phyloP scores from a whole-genome alignment of 2,888 invertebrate genomes.

The Alcis repandata region DNA sequence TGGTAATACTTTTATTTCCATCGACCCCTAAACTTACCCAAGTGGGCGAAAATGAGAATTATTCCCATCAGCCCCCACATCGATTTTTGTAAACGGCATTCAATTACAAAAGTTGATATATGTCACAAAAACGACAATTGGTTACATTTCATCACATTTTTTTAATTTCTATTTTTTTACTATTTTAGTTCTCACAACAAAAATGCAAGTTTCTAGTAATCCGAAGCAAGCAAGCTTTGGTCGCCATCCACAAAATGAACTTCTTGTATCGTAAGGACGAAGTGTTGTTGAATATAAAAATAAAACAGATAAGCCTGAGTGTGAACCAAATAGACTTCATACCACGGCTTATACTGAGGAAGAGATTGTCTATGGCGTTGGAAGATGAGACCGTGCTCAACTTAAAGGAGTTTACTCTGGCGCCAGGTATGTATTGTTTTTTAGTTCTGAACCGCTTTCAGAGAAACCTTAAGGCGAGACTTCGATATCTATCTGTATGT shows the following conservation, averaged over 20 bases:
- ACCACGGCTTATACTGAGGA: slow-evolving; percentile 66
- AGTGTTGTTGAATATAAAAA: slow-evolving; percentile 57
- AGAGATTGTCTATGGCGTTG: slow-evolving; percentile 50
- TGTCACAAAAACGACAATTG: no score
- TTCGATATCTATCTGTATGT: no score
- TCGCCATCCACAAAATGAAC: slow-evolving; percentile 65
- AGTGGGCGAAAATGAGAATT: no score
- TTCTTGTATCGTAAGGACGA: slow-evolving; percentile 61
- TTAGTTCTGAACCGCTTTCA: neutral
- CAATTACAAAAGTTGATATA: no score
- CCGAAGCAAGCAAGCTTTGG: slow-evolving; percentile 58
- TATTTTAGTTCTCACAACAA: slow-evolving; percentile 62
- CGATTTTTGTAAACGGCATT: no score
- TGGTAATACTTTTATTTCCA: no score
- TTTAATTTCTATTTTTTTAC: neutral
- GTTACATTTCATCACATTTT: no score
- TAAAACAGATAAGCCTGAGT: slow-evolving; percentile 51
- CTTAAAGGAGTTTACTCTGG: slow-evolving; percentile 66
- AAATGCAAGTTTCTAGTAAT: slow-evolving; percentile 74
- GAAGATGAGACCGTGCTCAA: slow-evolving; percentile 56
- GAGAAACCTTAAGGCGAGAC: no score
- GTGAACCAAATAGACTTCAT: slow-evolving; percentile 63
- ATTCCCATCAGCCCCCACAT: no score
- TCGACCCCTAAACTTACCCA: no score
- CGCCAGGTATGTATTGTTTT: slow-evolving; percentile 59